These are phyloP conservation scores for Bimastos eiseni DNA, from an alignment of 2,888 invertebrate genomes.

Conservation along the genomic window DNA sequence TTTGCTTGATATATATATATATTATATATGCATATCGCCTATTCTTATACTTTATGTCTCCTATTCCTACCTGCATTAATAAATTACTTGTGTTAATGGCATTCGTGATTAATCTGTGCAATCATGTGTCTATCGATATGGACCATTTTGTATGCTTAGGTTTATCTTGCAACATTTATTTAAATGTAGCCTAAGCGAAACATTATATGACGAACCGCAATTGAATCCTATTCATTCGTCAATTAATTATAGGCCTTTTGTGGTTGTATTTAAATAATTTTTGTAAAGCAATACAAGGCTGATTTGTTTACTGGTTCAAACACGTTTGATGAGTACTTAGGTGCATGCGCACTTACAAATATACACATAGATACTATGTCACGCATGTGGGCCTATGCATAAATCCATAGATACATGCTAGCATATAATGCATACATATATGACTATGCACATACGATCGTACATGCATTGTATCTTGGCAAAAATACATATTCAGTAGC, in stretches of 20 bases:
- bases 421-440: neutral
- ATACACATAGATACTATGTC: neutral
- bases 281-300: neutral
- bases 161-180: neutral
- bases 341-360: neutral
- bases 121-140: neutral
- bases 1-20: neutral
- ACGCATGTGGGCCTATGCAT: neutral
- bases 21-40: too few relatives aligned
- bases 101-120: neutral
- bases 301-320: neutral
- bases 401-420: too few relatives aligned
- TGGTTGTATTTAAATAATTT: neutral
- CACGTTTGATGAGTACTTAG: neutral
- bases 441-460: neutral
- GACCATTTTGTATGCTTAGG: too few relatives aligned
- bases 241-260: neutral
- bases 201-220: neutral
- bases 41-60: too few relatives aligned
- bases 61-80: too few relatives aligned
- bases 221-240: neutral
- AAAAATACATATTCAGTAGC: too few relatives aligned
- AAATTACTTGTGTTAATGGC: neutral
- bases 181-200: neutral
- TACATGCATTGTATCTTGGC: neutral